Percentiles rank a stretch among this genome's conserved stretches.
Conservation (phyloP, 2,797 vertebrate species). For the Gobio occitaniae region DNA sequence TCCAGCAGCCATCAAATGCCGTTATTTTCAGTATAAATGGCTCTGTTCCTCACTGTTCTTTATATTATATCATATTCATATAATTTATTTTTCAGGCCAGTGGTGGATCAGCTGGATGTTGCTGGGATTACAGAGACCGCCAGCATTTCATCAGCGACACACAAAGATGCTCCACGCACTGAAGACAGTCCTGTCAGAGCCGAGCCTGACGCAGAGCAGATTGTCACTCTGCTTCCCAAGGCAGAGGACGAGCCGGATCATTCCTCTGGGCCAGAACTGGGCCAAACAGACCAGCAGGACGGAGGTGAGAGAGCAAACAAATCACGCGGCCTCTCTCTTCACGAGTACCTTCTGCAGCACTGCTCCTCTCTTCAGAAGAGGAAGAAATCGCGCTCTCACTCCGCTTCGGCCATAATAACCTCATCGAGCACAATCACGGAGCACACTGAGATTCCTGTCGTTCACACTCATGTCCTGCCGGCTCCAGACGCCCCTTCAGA, state of each 20-base stretch:
- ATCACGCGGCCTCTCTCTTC: conserved; percentile 83
- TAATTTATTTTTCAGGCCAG: conserved; percentile 58
- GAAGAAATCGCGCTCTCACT: conserved; percentile 32
- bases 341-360: conserved; percentile 82
- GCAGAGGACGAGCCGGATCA: conserved; percentile 78
- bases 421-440: conserved; percentile 49
- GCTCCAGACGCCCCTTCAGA: not conserved
- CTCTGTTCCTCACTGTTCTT: not conserved
- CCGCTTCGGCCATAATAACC: conserved; percentile 63
- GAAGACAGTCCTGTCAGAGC: conserved; percentile 12
- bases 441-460: not conserved
- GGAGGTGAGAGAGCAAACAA: conserved; percentile 74
- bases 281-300: not conserved
- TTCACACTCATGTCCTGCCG: not conserved
- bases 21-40: not conserved
- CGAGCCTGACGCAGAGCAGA: conserved; percentile 74
- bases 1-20: no score
- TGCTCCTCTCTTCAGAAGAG: conserved; percentile 75
- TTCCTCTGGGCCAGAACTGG: conserved; percentile 73
- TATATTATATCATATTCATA: not conserved
- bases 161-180: conserved; percentile 28
- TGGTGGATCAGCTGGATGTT: conserved; percentile 31
- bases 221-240: conserved; percentile 84
- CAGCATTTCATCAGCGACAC: not conserved
- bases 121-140: not conserved